phyloP scores from a whole-genome alignment of 2,888 invertebrate species.

The Aphelenchoides bicaudatus region DNA sequence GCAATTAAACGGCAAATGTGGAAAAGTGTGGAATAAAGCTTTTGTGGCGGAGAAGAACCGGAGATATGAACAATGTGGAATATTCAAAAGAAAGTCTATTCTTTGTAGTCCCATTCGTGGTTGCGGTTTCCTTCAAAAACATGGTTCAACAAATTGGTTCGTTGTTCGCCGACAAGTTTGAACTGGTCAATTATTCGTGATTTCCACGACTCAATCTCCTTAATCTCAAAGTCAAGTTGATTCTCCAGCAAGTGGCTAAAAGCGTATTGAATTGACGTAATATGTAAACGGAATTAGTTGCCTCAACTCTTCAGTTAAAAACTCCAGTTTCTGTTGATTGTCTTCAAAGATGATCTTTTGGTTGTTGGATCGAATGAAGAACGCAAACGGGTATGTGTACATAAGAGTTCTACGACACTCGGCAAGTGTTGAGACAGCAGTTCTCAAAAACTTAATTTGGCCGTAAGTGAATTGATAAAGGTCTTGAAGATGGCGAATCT shows the following conservation, averaged over 20 bases:
- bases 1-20: too few species aligned
- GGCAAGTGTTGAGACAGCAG: conserved; percentile 69
- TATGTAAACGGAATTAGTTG: too few species aligned
- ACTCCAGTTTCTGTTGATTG: conserved; percentile 42
- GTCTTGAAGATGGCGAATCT: neutral
- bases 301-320: neutral
- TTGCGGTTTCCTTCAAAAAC: neutral
- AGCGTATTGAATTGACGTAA: too few species aligned
- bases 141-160: conserved; percentile 10
- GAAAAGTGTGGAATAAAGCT: too few species aligned
- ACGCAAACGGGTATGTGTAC: conserved; percentile 99
- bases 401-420: conserved; percentile 88
- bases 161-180: neutral
- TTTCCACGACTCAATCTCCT: neutral
- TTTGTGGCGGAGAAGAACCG: too few species aligned
- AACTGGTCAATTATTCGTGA: neutral
- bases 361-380: conserved; percentile 93
- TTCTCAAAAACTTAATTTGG: conserved; percentile 77
- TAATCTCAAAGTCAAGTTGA: neutral
- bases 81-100: too few species aligned
- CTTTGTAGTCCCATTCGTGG: too few species aligned
- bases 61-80: too few species aligned
- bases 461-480: neutral
- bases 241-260: neutral
- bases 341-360: conserved; percentile 93